Base-by-base conservation (phyloP, 2,113 vertebrate species). In the Microtus pennsylvanicus region DNA sequence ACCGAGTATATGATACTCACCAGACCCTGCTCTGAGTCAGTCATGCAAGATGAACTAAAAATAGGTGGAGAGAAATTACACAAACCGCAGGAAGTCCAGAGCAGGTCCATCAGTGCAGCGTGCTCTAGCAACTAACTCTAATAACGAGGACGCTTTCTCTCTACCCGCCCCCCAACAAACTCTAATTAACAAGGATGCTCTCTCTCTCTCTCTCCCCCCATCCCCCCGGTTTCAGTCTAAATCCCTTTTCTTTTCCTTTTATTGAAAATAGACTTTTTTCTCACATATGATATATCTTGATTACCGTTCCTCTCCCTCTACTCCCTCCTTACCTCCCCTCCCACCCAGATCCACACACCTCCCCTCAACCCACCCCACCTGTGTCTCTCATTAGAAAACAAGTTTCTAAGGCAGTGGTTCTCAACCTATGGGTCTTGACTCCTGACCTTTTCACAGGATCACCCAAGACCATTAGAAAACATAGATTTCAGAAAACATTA, bases 21-120 rank as follows among this genome's bases (percentile, higher is more conserved):
- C 0, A 0, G 5, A 11, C 77, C 72, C 55, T 74, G 61, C 77
- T 95, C 22, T 67, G 78, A 91, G 42, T 81, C 42, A 61, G 74
- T 89, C 70, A 63, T n/a, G 58, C 89, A 45, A 77, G 65, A 77
- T 52, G 92, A 58, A 65, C 74, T 91, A 80, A 86, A 95, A 93
- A 95, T 47, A 95, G 81, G 81, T 5, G 4, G 61, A 9, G 12
- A 87, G 85, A 38, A 80, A 87, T 83, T 70, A 67, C 12, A 5
- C 19, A 30, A 69, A 63, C 90, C 8, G 69, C 63, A 94, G 94
- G 86, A 87, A 95, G 91, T 52, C 58, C 11, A 75, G 76, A 87
- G 24, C 81, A 63, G 45, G 77, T 17, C 81, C 75, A 7, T 76
- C 63, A 82, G 47, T 55, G 72, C 50, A 82, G 52, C 42, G 61